Evolutionary conservation across 2,797 vertebrate genomes (phyloP), one percentile per base, ranked within the genome.

Genomic region (Centroberyx gerrardi): DNA sequence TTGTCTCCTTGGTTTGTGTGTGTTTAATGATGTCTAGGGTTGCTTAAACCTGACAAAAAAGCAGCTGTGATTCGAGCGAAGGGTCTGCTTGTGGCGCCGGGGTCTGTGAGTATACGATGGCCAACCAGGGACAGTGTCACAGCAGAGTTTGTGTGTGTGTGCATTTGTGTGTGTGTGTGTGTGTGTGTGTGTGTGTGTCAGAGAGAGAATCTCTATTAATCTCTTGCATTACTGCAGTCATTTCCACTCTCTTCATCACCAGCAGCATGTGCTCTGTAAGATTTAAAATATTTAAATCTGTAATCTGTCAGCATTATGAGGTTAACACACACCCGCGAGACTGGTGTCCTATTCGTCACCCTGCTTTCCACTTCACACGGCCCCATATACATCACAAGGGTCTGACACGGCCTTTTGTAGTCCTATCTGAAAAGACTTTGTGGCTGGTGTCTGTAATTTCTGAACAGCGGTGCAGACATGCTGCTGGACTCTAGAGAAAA

Each of bases 261-360:
- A 81, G 83, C 83, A 88, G 81, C 86, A 91, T 91, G 87, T 89
- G 88, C 88, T 92, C 87, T 62, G 69, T 73, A 84, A 93, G 92
- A 93, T 93, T 93, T 94, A 87, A 95, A 95, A 95, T 94, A 94
- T 95, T 95, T 93, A 94, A 95, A 95, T 94, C 87, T 92, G 87
- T 92, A 94, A 94, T 94, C 93, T 93, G 91, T 93, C 92, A 92
- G 92, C 87, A 92, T 93, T 94, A 93, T 85, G 85, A 91, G 85
- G 91, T 89, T 94, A 92, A 89, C 89, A 79, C 80, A 84, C 86
- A 87, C 81, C 81, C 74, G 17, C 82, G 86, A 88, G 85, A 86
- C 87, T 72, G 75, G 74, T 68, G 85, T 92, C 84, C 86, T 86
- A 89, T 93, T 88, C 22, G 82, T 94, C 94, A 93, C 88, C 81